These are phyloP conservation scores for Platorchestia sp. DNA, from an alignment of 1,140 invertebrate genomes.

Conservation along the genomic window DNA sequence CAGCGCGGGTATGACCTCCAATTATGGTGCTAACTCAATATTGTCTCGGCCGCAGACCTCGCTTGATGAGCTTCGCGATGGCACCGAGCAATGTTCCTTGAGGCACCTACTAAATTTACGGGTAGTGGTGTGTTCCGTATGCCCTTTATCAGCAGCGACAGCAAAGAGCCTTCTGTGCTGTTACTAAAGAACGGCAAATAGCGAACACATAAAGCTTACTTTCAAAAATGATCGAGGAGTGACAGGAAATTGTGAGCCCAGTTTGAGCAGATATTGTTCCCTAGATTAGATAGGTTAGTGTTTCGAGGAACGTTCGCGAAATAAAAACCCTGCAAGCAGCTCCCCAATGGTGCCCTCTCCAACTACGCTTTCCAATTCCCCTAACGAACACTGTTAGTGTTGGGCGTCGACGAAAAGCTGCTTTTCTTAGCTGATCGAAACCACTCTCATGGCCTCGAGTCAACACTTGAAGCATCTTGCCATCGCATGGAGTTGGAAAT, in stretches of 20 bases:
- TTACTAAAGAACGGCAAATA: background rate
- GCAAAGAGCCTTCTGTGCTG: background rate
- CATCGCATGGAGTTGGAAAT: background rate
- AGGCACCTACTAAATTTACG: background rate
- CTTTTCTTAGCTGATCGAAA: background rate
- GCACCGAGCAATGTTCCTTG: background rate
- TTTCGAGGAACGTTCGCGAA: background rate
- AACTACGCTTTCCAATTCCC: background rate
- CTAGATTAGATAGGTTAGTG: background rate
- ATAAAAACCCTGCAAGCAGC: background rate
- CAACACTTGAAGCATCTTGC: background rate
- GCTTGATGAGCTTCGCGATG: constrained; percentile 5
- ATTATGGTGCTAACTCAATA: background rate
- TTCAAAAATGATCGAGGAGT: background rate
- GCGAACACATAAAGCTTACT: background rate
- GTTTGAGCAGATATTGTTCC: background rate
- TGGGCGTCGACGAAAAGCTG: background rate
- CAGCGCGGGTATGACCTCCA: background rate
- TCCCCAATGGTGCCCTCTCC: background rate
- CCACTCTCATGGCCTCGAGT: background rate
- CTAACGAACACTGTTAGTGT: background rate
- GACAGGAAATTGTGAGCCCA: background rate
- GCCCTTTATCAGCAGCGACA: background rate
- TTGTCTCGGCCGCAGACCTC: background rate
- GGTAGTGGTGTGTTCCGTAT: background rate